Evolutionary conservation across 2,797 vertebrate species (phyloP).

Genomic region (Adrianichthys oophorus): DNA sequence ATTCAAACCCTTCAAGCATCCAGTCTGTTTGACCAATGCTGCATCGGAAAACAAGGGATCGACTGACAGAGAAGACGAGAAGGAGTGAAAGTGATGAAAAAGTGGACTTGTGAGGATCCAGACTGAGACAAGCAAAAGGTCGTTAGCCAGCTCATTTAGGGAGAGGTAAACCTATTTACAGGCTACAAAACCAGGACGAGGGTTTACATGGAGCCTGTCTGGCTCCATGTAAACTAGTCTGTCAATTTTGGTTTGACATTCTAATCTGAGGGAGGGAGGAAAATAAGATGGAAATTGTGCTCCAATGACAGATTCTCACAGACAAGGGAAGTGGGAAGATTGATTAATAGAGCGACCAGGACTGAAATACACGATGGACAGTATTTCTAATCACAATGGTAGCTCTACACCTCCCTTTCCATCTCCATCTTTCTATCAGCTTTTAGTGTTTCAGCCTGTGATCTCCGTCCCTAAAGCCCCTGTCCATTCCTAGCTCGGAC

Average conservation of each 20-base stretch:
- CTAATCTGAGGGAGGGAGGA: not conserved
- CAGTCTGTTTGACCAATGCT: slow-evolving; percentile 56
- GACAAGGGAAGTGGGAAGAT: slow-evolving; percentile 53
- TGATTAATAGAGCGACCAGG: slow-evolving; percentile 71
- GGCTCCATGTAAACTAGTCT: slow-evolving; percentile 37
- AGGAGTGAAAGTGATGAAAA: slow-evolving; percentile 12
- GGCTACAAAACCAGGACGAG: slow-evolving; percentile 55
- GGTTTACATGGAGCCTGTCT: slow-evolving; percentile 56
- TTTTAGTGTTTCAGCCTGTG: slow-evolving; percentile 35
- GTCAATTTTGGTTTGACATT: slow-evolving; percentile 44
- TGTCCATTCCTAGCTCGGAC: slow-evolving; percentile 36
- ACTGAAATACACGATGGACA: slow-evolving; percentile 73
- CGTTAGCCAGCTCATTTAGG: slow-evolving; percentile 37
- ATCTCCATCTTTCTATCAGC: slow-evolving; percentile 15
- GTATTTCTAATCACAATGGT: slow-evolving; percentile 74
- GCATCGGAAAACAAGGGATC: slow-evolving; percentile 35
- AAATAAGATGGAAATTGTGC: slow-evolving; percentile 2
- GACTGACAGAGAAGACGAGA: not conserved
- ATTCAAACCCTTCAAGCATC: slow-evolving; percentile 53
- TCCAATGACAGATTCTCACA: slow-evolving; percentile 65
- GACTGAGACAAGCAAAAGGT: slow-evolving; percentile 17
- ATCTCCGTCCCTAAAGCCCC: slow-evolving; percentile 38
- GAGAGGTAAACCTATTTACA: slow-evolving; percentile 47
- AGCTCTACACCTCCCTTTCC: slow-evolving; percentile 16
- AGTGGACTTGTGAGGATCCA: not conserved